A percentile compares a stretch with the other conserved stretches of the same genome.
phyloP scores from a whole-genome alignment of 2,888 invertebrate genomes.

The Temnothorax ravouxi region DNA sequence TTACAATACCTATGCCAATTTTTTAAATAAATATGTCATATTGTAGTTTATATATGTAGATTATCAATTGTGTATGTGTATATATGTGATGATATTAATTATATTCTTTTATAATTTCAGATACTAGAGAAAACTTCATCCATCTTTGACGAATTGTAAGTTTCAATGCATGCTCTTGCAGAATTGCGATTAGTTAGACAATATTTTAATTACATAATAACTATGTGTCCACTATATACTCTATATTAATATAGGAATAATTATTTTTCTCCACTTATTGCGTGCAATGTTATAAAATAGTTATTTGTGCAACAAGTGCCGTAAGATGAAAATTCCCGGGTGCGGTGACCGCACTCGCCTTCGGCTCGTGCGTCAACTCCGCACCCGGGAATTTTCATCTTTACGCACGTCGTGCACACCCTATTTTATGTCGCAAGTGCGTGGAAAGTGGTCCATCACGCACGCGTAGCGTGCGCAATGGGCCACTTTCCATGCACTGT shows the following conservation, averaged over 20 bases:
- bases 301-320: no score
- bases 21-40: constrained; percentile 11
- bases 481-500: no score
- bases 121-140: background rate
- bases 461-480: no score
- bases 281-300: background rate
- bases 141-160: constrained; percentile 20
- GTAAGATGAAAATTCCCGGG: no score
- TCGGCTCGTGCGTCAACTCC: no score
- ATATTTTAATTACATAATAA: background rate
- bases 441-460: no score
- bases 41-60: background rate
- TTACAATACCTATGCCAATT: background rate
- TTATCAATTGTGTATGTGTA: background rate
- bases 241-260: background rate
- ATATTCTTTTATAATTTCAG: constrained; percentile 12
- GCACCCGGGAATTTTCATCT: no score
- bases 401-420: no score
- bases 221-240: background rate
- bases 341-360: no score
- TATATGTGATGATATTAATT: background rate
- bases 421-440: no score
- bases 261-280: background rate
- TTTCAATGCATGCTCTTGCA: constrained; percentile 1
- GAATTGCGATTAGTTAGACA: background rate